These are phyloP conservation scores for Diglossa brunneiventris DNA, from an alignment of 2,113 vertebrate genomes.

Conservation along the genomic window DNA sequence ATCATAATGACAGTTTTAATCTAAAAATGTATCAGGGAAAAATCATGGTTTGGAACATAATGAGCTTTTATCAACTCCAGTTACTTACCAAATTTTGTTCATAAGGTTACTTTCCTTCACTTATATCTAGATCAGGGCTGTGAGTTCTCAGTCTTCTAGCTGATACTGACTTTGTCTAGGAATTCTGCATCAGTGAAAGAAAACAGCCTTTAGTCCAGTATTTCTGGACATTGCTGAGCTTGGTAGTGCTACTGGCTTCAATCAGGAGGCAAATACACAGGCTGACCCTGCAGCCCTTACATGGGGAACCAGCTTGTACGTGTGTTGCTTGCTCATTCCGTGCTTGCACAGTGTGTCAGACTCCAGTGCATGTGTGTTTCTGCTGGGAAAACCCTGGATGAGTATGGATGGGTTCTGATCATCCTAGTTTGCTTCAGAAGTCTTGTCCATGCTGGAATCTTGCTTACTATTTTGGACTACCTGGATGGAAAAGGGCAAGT, in stretches of 20 bases:
- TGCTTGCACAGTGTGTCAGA: not conserved
- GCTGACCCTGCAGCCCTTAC: not conserved
- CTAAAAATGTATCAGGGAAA: not conserved
- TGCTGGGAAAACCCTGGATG: not conserved
- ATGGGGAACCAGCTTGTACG: accelerated
- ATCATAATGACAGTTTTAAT: not conserved
- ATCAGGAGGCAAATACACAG: not conserved
- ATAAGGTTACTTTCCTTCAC: not conserved
- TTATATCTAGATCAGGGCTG: not conserved
- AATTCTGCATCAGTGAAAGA: not conserved
- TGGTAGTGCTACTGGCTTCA: not conserved
- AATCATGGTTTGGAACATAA: not conserved
- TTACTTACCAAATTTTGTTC: not conserved
- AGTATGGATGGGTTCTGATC: not conserved
- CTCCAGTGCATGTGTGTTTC: accelerated
- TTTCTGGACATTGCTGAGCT: not conserved
- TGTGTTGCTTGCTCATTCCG: not conserved
- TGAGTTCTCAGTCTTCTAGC: not conserved
- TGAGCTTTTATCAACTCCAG: not conserved
- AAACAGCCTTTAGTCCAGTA: not conserved
- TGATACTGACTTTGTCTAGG: not conserved
- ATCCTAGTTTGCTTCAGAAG: not conserved
- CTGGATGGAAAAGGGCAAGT: not conserved
- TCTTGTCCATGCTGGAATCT: not conserved
- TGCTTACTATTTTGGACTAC: not conserved